A percentile compares a stretch with the other conserved stretches of the same genome.
Conservation (phyloP, 2,797 vertebrate species). For the Ctenopoma multispine region DNA sequence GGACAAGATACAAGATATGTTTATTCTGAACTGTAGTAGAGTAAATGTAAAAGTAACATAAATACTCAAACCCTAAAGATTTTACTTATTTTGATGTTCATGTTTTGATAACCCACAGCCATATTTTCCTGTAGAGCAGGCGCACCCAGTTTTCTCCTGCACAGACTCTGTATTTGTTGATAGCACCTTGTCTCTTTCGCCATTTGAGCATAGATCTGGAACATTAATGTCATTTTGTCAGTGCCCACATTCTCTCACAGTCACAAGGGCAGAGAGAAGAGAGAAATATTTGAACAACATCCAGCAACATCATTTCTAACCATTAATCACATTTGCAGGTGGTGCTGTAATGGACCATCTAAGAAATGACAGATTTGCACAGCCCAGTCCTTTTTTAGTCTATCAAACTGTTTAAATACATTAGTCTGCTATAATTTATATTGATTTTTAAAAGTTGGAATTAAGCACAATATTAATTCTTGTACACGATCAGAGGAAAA, state of each 20-base stretch:
- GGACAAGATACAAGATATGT: too few relatives aligned
- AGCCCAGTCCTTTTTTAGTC: constrained; percentile 1
- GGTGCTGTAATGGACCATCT: constrained; percentile 21
- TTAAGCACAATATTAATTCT: constrained; percentile 27
- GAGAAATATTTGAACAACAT: constrained; percentile 22
- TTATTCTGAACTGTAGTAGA: too few relatives aligned
- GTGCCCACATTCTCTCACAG: constrained; percentile 23
- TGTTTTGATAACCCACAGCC: not conserved
- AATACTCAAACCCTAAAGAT: too few relatives aligned
- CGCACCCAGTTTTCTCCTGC: not conserved
- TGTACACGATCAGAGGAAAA: constrained; percentile 6
- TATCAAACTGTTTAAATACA: constrained; percentile 23
- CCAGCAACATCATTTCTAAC: constrained; percentile 32
- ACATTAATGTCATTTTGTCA: constrained; percentile 21
- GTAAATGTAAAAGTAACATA: too few relatives aligned
- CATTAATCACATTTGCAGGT: constrained; percentile 35
- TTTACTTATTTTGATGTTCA: not conserved
- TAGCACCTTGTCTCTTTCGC: constrained; percentile 10
- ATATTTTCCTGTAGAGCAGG: not conserved
- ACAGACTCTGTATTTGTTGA: not conserved
- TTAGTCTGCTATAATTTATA: constrained; percentile 33
- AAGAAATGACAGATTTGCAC: constrained; percentile 31
- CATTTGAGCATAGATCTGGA: not conserved
- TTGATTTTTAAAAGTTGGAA: constrained; percentile 13
- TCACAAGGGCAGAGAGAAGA: constrained; percentile 15